A percentile compares a stretch with the other conserved stretches of the same genome.
Conservation (phyloP, 2,888 invertebrate species). For the Tineola bisselliella region DNA sequence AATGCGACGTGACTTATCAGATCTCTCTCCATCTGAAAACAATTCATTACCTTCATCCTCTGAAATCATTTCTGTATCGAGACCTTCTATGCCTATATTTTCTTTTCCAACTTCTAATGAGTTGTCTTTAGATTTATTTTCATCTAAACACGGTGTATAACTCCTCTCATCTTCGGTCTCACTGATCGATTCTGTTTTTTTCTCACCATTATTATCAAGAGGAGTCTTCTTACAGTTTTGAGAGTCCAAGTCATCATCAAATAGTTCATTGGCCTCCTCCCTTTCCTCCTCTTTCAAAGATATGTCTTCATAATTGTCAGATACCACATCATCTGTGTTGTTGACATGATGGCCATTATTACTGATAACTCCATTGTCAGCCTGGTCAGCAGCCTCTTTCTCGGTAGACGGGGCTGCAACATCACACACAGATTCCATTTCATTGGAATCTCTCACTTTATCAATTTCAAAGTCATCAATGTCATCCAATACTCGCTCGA, state of each 20-base stretch:
- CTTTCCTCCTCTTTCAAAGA: slow-evolving; percentile 46
- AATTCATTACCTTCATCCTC: slow-evolving; percentile 75
- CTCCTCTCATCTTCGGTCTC: slow-evolving; percentile 73
- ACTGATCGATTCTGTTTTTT: slow-evolving; percentile 72
- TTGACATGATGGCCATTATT: neutral
- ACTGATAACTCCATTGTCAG: neutral
- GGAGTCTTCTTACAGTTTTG: too few species aligned
- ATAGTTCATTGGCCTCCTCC: slow-evolving; percentile 30
- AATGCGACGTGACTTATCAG: slow-evolving; percentile 46
- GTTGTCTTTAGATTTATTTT: slow-evolving; percentile 60
- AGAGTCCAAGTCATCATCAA: neutral
- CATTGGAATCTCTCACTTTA: neutral
- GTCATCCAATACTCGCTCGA: neutral
- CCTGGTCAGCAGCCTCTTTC: neutral
- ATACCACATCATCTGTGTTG: neutral
- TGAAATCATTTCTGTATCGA: slow-evolving; percentile 80
- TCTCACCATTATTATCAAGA: slow-evolving; percentile 20
- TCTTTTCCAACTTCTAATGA: slow-evolving; percentile 44
- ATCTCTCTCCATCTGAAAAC: slow-evolving; percentile 67
- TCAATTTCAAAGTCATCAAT: neutral
- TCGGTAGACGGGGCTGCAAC: neutral
- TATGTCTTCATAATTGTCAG: slow-evolving; percentile 15
- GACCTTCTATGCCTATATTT: slow-evolving; percentile 62
- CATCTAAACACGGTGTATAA: slow-evolving; percentile 78
- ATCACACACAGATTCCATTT: neutral